A percentile compares a stretch with the other conserved stretches of the same genome.
Evolutionary conservation across 1,140 invertebrate species (phyloP).

Genomic region (Sipha flava): DNA sequence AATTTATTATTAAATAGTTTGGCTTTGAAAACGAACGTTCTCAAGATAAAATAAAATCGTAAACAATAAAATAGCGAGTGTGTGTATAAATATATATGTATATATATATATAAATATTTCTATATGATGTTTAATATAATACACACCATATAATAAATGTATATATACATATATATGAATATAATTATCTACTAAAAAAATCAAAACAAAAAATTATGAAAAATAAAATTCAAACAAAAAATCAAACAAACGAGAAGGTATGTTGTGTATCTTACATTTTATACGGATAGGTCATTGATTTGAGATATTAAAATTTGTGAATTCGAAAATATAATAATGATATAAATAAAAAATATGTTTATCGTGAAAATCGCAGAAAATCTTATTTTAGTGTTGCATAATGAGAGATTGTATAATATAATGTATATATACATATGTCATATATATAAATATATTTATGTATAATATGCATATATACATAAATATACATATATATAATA

Average conservation of each 20-base stretch:
- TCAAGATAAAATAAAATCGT: background rate
- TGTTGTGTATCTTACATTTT: background rate
- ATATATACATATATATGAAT: background rate
- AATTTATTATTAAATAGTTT: background rate
- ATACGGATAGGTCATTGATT: background rate
- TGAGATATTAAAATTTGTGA: background rate
- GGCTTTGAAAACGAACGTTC: background rate
- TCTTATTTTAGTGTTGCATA: background rate
- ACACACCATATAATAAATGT: background rate
- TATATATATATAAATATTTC: too few relatives aligned
- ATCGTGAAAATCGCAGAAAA: constrained; percentile 1
- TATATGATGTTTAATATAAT: background rate
- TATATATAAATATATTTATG: too few relatives aligned
- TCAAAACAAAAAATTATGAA: background rate
- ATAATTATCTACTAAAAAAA: background rate
- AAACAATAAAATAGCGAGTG: background rate
- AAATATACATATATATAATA: too few relatives aligned
- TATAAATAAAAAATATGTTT: background rate
- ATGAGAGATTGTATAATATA: background rate
- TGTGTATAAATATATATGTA: background rate
- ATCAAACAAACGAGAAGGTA: background rate
- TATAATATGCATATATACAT: too few relatives aligned
- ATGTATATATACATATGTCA: too few relatives aligned
- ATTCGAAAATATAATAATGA: background rate
- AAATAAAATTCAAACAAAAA: background rate